Conservation (phyloP, 2,113 vertebrate species). For the Desmodus rotundus region DNA sequence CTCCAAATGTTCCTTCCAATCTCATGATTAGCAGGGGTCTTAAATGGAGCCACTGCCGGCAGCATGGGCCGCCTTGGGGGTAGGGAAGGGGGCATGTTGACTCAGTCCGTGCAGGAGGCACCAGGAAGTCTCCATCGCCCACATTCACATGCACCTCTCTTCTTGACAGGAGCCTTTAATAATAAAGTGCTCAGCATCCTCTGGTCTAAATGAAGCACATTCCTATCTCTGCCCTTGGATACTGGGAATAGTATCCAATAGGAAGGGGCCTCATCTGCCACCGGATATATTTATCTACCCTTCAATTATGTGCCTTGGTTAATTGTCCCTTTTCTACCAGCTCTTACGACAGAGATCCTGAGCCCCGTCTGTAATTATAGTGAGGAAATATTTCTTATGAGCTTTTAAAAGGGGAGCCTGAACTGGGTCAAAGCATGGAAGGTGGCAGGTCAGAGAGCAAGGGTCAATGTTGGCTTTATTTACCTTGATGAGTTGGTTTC, state of each 20-base stretch:
- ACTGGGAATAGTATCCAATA: slow-evolving; percentile 11
- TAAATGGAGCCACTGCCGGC: background rate
- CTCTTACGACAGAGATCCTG: slow-evolving; percentile 53
- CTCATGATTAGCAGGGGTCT: slow-evolving; percentile 44
- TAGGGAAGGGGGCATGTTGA: background rate
- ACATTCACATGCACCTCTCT: background rate
- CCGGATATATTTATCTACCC: slow-evolving; percentile 55
- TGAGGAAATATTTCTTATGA: slow-evolving; percentile 46
- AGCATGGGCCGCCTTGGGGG: background rate
- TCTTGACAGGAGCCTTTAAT: slow-evolving; percentile 15
- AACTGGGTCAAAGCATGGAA: slow-evolving; percentile 49
- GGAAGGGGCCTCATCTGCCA: slow-evolving; percentile 7
- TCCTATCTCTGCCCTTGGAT: background rate
- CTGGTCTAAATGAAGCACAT: background rate
- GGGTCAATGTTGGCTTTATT: background rate
- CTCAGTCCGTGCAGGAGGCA: background rate
- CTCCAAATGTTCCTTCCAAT: slow-evolving; percentile 5
- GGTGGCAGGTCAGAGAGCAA: slow-evolving; percentile 4
- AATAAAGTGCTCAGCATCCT: background rate
- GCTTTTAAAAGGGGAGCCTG: slow-evolving; percentile 53
- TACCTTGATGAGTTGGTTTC: background rate
- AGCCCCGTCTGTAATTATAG: slow-evolving; percentile 53
- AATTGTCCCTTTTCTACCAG: slow-evolving; percentile 64
- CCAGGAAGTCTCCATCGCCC: background rate
- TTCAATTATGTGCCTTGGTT: slow-evolving; percentile 64